Conservation (phyloP, 2,888 invertebrate species). For the Apoderus coryli region DNA sequence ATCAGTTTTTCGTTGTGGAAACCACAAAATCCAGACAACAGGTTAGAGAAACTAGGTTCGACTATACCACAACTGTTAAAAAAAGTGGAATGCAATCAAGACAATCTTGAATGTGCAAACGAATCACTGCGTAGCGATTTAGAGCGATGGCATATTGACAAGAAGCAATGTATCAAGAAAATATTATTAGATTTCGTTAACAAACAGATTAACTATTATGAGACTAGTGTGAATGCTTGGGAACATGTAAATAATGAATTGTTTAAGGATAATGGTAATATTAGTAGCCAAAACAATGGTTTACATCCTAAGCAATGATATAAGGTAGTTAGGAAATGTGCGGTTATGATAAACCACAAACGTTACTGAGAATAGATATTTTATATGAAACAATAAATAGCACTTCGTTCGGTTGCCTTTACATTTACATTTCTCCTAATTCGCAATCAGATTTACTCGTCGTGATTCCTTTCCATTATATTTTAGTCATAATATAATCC, state of each 20-base stretch:
- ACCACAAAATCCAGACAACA: constrained; percentile 42
- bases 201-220: constrained; percentile 48
- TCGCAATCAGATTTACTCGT: too few species aligned
- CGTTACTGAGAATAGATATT: too few species aligned
- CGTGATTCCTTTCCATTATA: too few species aligned
- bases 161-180: constrained; percentile 45
- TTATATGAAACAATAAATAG: too few species aligned
- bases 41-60: constrained; percentile 35
- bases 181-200: constrained; percentile 47
- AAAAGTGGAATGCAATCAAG: constrained; percentile 39
- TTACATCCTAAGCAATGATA: too few species aligned
- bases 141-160: constrained; percentile 51
- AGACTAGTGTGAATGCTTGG: constrained; percentile 43
- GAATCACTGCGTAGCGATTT: constrained; percentile 52
- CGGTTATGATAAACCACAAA: too few species aligned
- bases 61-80: constrained; percentile 37
- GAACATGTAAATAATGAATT: constrained; percentile 31
- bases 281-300: constrained; percentile 12
- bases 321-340: too few species aligned
- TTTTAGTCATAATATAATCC: too few species aligned
- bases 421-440: too few species aligned
- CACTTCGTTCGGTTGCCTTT: too few species aligned
- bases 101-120: constrained; percentile 52
- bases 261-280: too few species aligned
- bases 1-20: constrained; percentile 40